These are phyloP conservation scores for Macquaria australasica DNA, from an alignment of 2,113 vertebrate genomes.

Conservation along the genomic window DNA sequence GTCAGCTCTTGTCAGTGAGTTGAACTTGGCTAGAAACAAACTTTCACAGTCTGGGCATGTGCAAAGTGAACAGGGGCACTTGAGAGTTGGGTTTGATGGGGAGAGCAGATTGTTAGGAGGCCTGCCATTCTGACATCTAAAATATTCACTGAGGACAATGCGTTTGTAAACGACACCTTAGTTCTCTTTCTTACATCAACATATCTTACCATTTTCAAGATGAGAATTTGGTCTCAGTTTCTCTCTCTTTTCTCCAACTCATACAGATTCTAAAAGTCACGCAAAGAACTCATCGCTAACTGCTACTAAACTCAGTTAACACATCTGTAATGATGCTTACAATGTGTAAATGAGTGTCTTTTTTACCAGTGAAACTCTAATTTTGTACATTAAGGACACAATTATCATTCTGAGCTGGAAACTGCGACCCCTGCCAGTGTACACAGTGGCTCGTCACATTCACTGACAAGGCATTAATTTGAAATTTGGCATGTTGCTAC, in stretches of 20 bases:
- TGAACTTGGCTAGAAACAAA: slow-evolving; percentile 28
- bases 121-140: slow-evolving; percentile 43
- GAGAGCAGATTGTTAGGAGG: slow-evolving; percentile 49
- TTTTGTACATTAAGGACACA: slow-evolving; percentile 91
- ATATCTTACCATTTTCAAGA: slow-evolving; percentile 27
- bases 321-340: slow-evolving; percentile 88
- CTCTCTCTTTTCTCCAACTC: neutral
- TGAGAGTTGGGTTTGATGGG: slow-evolving; percentile 21
- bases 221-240: neutral
- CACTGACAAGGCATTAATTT: slow-evolving; percentile 96
- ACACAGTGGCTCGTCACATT: slow-evolving; percentile 89
- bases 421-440: slow-evolving; percentile 84
- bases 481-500: slow-evolving; percentile 89
- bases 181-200: slow-evolving; percentile 5
- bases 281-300: neutral
- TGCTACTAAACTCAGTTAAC: slow-evolving; percentile 84
- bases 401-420: slow-evolving; percentile 91
- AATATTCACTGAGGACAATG: slow-evolving; percentile 44
- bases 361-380: slow-evolving; percentile 86
- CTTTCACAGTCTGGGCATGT: slow-evolving; percentile 51
- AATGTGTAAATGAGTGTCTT: slow-evolving; percentile 95
- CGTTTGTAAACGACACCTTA: slow-evolving; percentile 2
- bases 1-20: slow-evolving; percentile 17
- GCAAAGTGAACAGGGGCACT: slow-evolving; percentile 32
- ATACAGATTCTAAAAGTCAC: neutral